Evolutionary conservation across 2,113 vertebrate species (phyloP).

Genomic region (Dicrurus megarhynchus): DNA sequence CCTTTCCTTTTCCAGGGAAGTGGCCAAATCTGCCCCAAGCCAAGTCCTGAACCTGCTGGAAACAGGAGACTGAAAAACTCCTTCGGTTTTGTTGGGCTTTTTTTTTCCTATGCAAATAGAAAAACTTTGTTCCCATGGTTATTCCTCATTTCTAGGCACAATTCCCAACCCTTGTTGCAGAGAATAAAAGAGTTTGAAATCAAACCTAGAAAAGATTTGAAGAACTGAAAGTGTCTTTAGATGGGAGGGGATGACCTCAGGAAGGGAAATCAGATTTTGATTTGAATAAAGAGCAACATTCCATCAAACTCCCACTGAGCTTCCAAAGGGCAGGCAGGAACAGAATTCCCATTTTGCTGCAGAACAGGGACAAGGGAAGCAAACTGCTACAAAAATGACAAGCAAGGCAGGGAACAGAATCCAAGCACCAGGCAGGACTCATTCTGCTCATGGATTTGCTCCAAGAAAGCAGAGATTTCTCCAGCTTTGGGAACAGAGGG

Average conservation of each 20-base stretch:
- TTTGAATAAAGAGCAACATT: background rate
- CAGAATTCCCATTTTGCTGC: background rate
- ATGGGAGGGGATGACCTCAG: background rate
- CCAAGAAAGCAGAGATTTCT: background rate
- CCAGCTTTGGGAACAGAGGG: background rate
- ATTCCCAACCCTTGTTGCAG: background rate
- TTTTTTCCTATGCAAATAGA: background rate
- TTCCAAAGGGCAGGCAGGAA: slow-evolving; percentile 24
- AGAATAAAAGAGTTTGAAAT: background rate
- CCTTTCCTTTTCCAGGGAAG: background rate
- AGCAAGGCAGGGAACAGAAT: background rate
- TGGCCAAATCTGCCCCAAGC: background rate
- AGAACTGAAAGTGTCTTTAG: background rate
- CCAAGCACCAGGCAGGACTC: background rate
- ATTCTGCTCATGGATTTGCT: background rate
- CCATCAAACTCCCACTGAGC: background rate
- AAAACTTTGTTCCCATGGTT: background rate
- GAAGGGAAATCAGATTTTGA: background rate
- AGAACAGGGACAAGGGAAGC: background rate
- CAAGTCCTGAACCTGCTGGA: background rate
- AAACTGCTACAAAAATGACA: background rate
- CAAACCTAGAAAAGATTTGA: background rate
- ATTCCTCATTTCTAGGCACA: background rate
- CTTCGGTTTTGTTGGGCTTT: background rate
- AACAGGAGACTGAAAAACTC: background rate